Evolutionary conservation across 2,888 invertebrate species (phyloP).

Genomic region (Cheilosia scutellata): DNA sequence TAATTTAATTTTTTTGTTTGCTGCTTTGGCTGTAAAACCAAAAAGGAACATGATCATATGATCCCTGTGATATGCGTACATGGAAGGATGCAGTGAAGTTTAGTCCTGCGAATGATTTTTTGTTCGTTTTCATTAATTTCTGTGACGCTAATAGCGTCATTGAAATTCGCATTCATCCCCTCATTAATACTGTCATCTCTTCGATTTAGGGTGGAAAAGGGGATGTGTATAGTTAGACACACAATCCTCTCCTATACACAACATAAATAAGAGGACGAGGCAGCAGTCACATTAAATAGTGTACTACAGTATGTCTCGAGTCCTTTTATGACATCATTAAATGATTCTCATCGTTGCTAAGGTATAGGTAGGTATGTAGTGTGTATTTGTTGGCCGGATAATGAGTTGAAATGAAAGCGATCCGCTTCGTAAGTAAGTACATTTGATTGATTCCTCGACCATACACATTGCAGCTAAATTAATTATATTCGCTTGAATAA

Average conservation of each 20-base stretch:
- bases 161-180: conserved; percentile 56
- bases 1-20: conserved; percentile 64
- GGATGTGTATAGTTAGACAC: conserved; percentile 25
- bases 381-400: conserved; percentile 56
- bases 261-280: not conserved
- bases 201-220: conserved; percentile 45
- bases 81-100: conserved; percentile 56
- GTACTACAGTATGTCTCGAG: conserved; percentile 23
- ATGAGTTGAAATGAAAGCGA: conserved; percentile 66
- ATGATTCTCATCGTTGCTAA: conserved; percentile 54
- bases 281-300: conserved; percentile 15
- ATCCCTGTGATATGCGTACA: conserved; percentile 36
- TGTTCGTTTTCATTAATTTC: conserved; percentile 61
- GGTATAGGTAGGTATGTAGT: too few species aligned
- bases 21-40: not conserved
- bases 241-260: not conserved
- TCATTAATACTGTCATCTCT: conserved; percentile 59
- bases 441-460: conserved; percentile 71
- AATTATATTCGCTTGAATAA: conserved; percentile 72
- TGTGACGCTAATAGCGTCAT: conserved; percentile 64
- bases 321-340: conserved; percentile 73
- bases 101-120: conserved; percentile 61
- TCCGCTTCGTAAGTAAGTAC: conserved; percentile 30
- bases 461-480: conserved; percentile 60
- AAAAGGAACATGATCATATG: conserved; percentile 37